These are phyloP conservation scores for Dermatemys mawii DNA, from an alignment of 2,113 vertebrate genomes.

Conservation along the genomic window DNA sequence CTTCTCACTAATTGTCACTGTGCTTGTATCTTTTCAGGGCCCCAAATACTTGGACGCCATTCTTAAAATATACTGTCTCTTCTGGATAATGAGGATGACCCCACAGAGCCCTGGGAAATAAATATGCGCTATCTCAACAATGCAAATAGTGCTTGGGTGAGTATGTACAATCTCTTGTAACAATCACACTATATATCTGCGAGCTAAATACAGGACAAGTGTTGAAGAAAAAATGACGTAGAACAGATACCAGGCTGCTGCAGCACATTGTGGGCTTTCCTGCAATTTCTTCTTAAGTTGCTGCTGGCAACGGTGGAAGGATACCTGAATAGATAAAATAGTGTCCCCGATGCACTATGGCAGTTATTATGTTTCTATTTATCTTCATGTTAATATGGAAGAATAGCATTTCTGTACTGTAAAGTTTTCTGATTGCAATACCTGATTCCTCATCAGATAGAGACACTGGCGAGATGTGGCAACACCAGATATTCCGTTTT, in stretches of 20 bases:
- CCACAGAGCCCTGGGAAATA: background rate
- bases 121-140: background rate
- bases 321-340: background rate
- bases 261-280: background rate
- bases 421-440: background rate
- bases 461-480: no score
- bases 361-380: background rate
- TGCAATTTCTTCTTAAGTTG: background rate
- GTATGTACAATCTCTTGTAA: background rate
- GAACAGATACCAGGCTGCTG: background rate
- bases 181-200: background rate
- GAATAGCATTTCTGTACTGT: background rate
- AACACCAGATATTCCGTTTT: background rate
- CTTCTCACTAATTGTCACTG: background rate
- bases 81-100: background rate
- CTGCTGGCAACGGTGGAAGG: background rate
- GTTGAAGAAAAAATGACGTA: background rate
- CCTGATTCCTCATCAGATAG: no score
- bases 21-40: background rate
- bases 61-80: background rate
- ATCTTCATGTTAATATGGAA: background rate
- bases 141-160: background rate
- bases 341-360: background rate
- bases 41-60: background rate
- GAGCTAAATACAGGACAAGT: background rate